Evolutionary conservation across 2,888 invertebrate species (phyloP).

Genomic region (Cyaniris semiargus): DNA sequence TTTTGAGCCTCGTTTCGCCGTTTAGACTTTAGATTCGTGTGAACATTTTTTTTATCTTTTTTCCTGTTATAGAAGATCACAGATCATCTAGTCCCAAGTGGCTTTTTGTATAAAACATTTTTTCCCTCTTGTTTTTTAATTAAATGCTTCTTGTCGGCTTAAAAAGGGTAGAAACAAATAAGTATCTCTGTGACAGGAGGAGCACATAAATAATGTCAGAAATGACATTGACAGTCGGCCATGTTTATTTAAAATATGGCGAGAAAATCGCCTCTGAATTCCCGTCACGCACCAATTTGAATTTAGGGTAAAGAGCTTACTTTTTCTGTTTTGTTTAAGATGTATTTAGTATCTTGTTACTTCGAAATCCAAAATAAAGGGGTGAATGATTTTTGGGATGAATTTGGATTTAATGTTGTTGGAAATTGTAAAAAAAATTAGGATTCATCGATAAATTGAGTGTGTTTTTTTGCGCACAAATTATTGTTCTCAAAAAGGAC

Average conservation of each 20-base stretch:
- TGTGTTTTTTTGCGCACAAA: no score
- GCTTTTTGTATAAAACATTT: background rate
- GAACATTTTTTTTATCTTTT: background rate
- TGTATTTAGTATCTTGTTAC: slow-evolving; percentile 1
- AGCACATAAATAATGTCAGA: slow-evolving; percentile 29
- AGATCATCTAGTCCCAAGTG: background rate
- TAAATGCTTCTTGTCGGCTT: slow-evolving; percentile 1
- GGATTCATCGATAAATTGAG: no score
- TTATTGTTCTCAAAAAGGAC: no score
- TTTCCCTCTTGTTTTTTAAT: background rate
- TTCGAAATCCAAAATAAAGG: background rate
- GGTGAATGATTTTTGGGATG: background rate
- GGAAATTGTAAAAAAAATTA: no score
- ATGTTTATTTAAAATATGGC: slow-evolving; percentile 26
- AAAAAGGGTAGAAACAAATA: slow-evolving; percentile 22
- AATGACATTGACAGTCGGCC: slow-evolving; percentile 26
- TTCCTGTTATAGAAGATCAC: background rate
- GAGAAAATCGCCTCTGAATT: slow-evolving; percentile 5
- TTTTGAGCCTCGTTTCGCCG: no score
- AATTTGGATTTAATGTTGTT: background rate
- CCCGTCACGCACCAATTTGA: slow-evolving; percentile 27
- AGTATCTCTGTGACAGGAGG: slow-evolving; percentile 26
- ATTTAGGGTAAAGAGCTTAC: slow-evolving; percentile 26
- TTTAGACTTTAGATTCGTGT: background rate
- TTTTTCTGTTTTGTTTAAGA: background rate